Base-by-base conservation (phyloP, 2,888 invertebrate genomes). In the Hermaeophaga mercurialis region DNA sequence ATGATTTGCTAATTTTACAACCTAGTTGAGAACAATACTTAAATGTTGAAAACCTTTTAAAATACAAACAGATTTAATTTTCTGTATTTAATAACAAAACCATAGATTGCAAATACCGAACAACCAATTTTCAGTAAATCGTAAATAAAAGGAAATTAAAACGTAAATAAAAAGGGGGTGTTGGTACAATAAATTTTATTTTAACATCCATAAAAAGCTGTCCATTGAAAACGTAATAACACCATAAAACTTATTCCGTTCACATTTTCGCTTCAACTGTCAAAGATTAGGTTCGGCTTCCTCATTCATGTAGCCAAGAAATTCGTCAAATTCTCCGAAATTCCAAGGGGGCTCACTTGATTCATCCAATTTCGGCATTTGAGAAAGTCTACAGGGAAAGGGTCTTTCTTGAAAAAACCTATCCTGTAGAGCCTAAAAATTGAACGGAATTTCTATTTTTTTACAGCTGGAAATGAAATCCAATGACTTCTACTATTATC, bases 401-500 rank as follows among this genome's bases (percentile, higher is more conserved):
- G 92, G 92, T 56, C 81, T 80, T 1, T 81, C 83, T 69, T 81
- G 82, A 75, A 93, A 91, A 80, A 90, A 93, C 11, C 79, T 78
- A 73, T 91, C 89, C 41, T 81, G 78, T 26, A 92, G 73, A 4
- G 91, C 90, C 90, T 91, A 78, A 33, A 81, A 80, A n/a, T n/a
- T n/a, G n/a, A n/a, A n/a, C n/a, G n/a, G n/a, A n/a, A n/a, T n/a
- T n/a, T n/a, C n/a, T n/a, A n/a, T n/a, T n/a, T n/a, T n/a, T n/a
- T n/a, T n/a, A n/a, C n/a, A n/a, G n/a, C n/a, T n/a, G n/a, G n/a
- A n/a, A n/a, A n/a, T n/a, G n/a, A n/a, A n/a, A n/a, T n/a, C n/a
- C n/a, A n/a, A n/a, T n/a, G n/a, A n/a, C n/a, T n/a, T n/a, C n/a
- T n/a, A n/a, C n/a, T n/a, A n/a, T n/a, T n/a, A n/a, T n/a, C n/a